Evolutionary conservation across 2,797 vertebrate genomes (phyloP).

Genomic region (Pteropus rufus): DNA sequence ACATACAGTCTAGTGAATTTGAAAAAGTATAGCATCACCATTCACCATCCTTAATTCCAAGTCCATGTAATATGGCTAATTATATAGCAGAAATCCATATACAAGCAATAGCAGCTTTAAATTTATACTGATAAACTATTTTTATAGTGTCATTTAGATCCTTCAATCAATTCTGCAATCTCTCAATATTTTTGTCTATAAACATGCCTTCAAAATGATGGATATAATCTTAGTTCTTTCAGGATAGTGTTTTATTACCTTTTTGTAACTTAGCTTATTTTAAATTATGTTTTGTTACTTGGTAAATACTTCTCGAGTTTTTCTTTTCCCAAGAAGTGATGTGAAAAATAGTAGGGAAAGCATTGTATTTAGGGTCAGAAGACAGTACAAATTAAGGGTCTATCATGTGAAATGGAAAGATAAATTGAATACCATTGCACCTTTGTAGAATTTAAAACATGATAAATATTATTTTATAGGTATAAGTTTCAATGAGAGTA

Average conservation of each 20-base stretch:
- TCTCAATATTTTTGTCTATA: slow-evolving; percentile 41
- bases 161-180: slow-evolving; percentile 36
- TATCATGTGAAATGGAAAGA: neutral
- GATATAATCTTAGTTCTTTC: slow-evolving; percentile 42
- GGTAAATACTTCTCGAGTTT: slow-evolving; percentile 8
- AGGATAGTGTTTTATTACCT: slow-evolving; percentile 30
- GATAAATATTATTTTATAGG: neutral
- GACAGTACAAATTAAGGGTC: neutral
- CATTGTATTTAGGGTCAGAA: neutral
- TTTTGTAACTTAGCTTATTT: slow-evolving; percentile 40
- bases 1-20: neutral
- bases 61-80: neutral
- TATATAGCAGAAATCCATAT: neutral
- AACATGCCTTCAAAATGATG: slow-evolving; percentile 44
- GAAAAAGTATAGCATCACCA: neutral
- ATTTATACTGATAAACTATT: slow-evolving; percentile 25
- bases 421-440: neutral
- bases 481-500: neutral
- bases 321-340: neutral
- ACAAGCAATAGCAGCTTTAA: slow-evolving; percentile 5
- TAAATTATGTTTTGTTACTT: slow-evolving; percentile 52
- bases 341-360: neutral
- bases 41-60: slow-evolving; percentile 11
- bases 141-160: slow-evolving; percentile 8
- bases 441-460: neutral